Base-by-base conservation (phyloP, 2,888 invertebrate genomes). In the Ramazzottius varieornatus region DNA sequence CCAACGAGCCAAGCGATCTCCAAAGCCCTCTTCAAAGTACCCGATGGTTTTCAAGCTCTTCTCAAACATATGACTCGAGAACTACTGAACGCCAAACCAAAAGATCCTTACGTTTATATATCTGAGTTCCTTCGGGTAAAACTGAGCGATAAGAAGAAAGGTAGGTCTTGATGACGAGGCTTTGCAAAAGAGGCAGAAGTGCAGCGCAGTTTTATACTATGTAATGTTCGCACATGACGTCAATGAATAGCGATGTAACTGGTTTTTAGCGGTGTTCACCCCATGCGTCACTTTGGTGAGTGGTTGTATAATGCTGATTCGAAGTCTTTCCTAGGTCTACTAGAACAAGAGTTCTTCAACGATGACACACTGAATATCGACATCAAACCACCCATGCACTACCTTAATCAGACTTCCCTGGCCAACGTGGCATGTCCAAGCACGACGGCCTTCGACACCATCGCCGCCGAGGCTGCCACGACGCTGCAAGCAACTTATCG, bases 331-430 rank as follows among this genome's bases (percentile, higher is more conserved):
- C 8, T 24, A 54, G 54, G 54, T 29, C 24, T 54, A 29, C 29
- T 54, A 29, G 54, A 54, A 29, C 4, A 16, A 24, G 54, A 29
- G 24, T 54, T 24, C 54, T 54, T 54, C 29, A 29, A 54, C 13
- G 29, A 54, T 29, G 54, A 54, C 29, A 54, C 20, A 4, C 54
- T 54, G 54, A 54, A 54, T 54, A 54, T 54, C 29, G 54, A 54
- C 54, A 54, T 54, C 29, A 54, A 54, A 29, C 54, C 54, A 29
- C 54, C 54, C 16, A 54, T 54, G 54, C 54, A 54, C 54, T 54
- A 54, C 29, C 54, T 54, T 8, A 4, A 29, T 4, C 54, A 54
- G 54, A 54, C 54, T 16, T 54, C 54, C 20, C 54, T 54, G 20
- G n/a, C 20, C 54, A 54, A 54, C 29, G 54, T 54, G 29, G 4